Conservation (phyloP, 2,113 vertebrate genomes). For the Aphyosemion australe region DNA sequence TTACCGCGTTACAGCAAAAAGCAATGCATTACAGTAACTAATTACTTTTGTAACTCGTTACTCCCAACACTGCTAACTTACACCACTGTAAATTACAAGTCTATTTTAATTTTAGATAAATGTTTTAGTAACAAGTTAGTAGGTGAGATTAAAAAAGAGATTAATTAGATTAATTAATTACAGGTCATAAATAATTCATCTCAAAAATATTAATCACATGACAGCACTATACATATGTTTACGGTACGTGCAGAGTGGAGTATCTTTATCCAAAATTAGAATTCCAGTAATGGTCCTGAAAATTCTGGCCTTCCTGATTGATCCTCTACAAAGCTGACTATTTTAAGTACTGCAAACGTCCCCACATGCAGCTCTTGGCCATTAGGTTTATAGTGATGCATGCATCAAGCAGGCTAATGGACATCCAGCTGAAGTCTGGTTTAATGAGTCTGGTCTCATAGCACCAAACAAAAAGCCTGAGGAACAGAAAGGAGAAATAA, state of each 20-base stretch:
- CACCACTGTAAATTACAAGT: too few relatives aligned
- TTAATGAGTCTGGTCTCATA: constrained; percentile 27
- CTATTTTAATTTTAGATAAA: too few relatives aligned
- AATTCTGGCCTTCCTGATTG: constrained; percentile 42
- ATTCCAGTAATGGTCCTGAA: background rate
- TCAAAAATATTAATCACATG: too few relatives aligned
- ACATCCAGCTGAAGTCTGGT: constrained; percentile 13
- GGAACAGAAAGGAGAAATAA: constrained; percentile 8
- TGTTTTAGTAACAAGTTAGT: too few relatives aligned
- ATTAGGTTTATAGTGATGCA: constrained; percentile 63
- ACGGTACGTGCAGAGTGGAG: background rate
- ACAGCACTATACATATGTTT: too few relatives aligned
- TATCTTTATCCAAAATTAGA: constrained; percentile 8
- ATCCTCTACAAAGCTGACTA: constrained; percentile 12
- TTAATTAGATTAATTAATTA: too few relatives aligned
- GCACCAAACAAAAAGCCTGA: constrained; percentile 46
- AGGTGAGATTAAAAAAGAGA: too few relatives aligned
- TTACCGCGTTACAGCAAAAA: too few relatives aligned
- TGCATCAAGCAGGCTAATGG: constrained; percentile 37
- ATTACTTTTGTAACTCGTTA: too few relatives aligned
- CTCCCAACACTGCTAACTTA: too few relatives aligned
- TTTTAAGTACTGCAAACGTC: constrained; percentile 43
- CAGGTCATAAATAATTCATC: too few relatives aligned
- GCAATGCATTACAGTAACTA: too few relatives aligned
- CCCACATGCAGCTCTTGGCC: constrained; percentile 33